Conservation (phyloP, 1,140 invertebrate species). For the Akabosia matsudoensis region DNA sequence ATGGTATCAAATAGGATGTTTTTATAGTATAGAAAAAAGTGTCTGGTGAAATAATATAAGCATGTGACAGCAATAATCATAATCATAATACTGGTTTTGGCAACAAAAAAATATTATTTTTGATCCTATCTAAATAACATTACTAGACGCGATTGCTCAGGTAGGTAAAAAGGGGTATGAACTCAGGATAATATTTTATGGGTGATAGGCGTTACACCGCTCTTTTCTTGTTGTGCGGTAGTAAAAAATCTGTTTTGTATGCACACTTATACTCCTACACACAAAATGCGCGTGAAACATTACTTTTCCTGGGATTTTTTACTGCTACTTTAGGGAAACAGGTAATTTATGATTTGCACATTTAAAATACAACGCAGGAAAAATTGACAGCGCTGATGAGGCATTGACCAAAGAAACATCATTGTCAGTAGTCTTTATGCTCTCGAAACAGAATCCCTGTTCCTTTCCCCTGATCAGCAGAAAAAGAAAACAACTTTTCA, state of each 20-base stretch:
- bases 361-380: too few relatives aligned
- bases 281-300: too few relatives aligned
- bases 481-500: too few relatives aligned
- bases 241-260: background rate
- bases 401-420: too few relatives aligned
- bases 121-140: slow-evolving; percentile 6
- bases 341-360: too few relatives aligned
- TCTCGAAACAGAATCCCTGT: too few relatives aligned
- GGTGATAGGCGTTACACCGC: background rate
- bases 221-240: background rate
- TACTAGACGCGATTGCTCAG: background rate
- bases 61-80: slow-evolving; percentile 18
- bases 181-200: background rate
- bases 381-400: too few relatives aligned
- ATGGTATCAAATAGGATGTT: background rate
- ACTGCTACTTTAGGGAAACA: too few relatives aligned
- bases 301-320: too few relatives aligned
- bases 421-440: too few relatives aligned
- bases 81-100: slow-evolving; percentile 24
- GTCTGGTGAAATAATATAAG: slow-evolving; percentile 4
- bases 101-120: slow-evolving; percentile 16
- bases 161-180: background rate
- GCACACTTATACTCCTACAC: background rate
- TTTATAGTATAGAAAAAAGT: background rate
- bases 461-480: too few relatives aligned